These are phyloP conservation scores for Coleophora deauratella DNA, from an alignment of 2,888 invertebrate species.

Conservation along the genomic window DNA sequence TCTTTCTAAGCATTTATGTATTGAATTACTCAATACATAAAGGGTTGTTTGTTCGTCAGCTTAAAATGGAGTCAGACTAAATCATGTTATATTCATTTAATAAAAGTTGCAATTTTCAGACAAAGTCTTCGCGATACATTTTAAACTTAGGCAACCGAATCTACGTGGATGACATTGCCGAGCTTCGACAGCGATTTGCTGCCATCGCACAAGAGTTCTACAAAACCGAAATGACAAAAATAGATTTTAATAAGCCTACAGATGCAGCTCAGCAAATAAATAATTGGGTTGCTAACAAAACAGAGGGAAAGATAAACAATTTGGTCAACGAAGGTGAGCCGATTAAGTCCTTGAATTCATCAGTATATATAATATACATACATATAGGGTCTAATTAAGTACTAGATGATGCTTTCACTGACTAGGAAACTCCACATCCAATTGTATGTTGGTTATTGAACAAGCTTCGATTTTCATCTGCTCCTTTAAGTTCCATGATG, in stretches of 20 bases:
- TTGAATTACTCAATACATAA: no score
- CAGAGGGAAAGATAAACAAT: slow-evolving; percentile 81
- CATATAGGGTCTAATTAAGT: background rate
- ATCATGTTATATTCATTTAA: no score
- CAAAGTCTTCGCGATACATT: slow-evolving; percentile 61
- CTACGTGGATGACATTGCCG: slow-evolving; percentile 72
- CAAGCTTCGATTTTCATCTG: no score
- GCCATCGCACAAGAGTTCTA: slow-evolving; percentile 78
- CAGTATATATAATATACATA: background rate
- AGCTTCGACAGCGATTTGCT: slow-evolving; percentile 75
- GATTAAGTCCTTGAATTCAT: background rate
- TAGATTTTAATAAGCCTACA: slow-evolving; percentile 76
- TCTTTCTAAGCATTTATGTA: background rate
- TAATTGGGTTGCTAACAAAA: slow-evolving; percentile 84
- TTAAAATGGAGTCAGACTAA: no score
- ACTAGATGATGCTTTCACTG: no score
- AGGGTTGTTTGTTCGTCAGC: no score
- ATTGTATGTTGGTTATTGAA: no score
- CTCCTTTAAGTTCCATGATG: no score
- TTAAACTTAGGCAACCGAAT: slow-evolving; percentile 78
- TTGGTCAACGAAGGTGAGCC: slow-evolving; percentile 76
- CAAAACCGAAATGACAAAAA: slow-evolving; percentile 75
- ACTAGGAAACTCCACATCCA: no score
- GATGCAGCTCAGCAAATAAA: slow-evolving; percentile 80
- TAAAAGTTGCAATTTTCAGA: slow-evolving; percentile 35